Base-by-base conservation (phyloP, 2,797 vertebrate species). In the Alosa sapidissima region DNA sequence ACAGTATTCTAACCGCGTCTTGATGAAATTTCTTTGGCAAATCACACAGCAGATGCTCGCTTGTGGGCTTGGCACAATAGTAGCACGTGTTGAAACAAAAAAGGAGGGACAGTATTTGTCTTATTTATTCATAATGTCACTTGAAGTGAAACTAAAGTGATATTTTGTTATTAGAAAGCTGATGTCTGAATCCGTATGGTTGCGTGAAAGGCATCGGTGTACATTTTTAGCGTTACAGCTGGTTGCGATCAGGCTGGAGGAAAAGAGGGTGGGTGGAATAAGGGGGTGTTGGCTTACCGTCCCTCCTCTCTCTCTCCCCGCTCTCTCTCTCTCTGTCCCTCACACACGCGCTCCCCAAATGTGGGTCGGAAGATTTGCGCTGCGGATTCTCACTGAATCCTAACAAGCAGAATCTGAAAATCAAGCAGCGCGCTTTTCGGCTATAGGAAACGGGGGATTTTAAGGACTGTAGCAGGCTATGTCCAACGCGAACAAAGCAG, bases 261-360 rank as follows among this genome's bases (percentile, higher is more conserved):
- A 60, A 85, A 84, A 48, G 88, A 85, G 87, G 81, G 88, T 41
- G 88, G 88, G 91, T 92, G 91, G 93, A 92, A 92, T 93, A 93
- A 84, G 92, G 94, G 88, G 94, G 95, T 94, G 95, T 95, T 93
- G 92, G 93, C 92, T 93, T 84, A 82, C 85, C 86, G 90, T 89
- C 91, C 90, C 81, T 84, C 81, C 87, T 84, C 92, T 83, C 87
- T 92, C 89, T 89, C 87, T 82, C 87, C 86, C 88, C 82, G 54
- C 85, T 89, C 88, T 86, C 89, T 88, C 86, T 90, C 85, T 85
- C 86, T 62, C 85, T 4, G 41, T 55, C 75, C 84, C 75, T 48
- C 65, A 51, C 72, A 78, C 68, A 14, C 68, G 41, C 41, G 14
- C 72, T 78, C 72, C 72, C 83, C 54, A 88, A 36, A 65, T 75